These are phyloP conservation scores for Cavia aperea DNA, from an alignment of 2,113 vertebrate genomes.

Conservation along the genomic window DNA sequence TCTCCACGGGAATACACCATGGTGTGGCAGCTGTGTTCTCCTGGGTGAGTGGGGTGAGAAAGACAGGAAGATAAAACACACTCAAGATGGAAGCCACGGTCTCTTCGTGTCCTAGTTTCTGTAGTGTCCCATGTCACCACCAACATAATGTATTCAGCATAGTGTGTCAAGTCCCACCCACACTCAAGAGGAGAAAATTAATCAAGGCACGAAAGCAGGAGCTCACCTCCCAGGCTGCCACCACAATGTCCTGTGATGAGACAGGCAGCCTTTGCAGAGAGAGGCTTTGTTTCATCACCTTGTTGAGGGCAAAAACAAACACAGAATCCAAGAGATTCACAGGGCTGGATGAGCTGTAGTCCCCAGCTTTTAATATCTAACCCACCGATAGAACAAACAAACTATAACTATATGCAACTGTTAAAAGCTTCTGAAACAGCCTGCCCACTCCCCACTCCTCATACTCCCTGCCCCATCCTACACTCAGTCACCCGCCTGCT, in stretches of 20 bases:
- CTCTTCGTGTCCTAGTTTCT: not conserved
- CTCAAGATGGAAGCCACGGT: not conserved
- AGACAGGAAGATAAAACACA: not conserved
- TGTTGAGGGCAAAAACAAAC: not conserved
- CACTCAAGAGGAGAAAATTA: not conserved
- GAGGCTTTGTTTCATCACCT: not conserved
- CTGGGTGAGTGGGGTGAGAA: not conserved
- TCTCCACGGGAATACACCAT: not conserved
- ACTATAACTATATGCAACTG: not conserved
- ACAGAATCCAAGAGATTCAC: not conserved
- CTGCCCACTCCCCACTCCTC: not conserved
- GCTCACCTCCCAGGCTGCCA: not conserved
- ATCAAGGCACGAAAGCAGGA: fast-evolving
- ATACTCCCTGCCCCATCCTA: not conserved
- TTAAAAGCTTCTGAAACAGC: not conserved
- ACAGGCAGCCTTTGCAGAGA: not conserved
- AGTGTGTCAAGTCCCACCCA: not conserved
- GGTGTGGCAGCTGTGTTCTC: not conserved
- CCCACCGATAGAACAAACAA: not conserved
- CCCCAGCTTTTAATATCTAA: not conserved
- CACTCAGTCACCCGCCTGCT: not conserved
- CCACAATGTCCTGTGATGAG: not conserved
- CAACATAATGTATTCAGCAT: not conserved
- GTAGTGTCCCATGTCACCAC: not conserved
- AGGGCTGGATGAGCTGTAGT: not conserved